These are phyloP conservation scores for Leptoteleia sp. DNA, from an alignment of 1,140 invertebrate genomes.

Conservation along the genomic window DNA sequence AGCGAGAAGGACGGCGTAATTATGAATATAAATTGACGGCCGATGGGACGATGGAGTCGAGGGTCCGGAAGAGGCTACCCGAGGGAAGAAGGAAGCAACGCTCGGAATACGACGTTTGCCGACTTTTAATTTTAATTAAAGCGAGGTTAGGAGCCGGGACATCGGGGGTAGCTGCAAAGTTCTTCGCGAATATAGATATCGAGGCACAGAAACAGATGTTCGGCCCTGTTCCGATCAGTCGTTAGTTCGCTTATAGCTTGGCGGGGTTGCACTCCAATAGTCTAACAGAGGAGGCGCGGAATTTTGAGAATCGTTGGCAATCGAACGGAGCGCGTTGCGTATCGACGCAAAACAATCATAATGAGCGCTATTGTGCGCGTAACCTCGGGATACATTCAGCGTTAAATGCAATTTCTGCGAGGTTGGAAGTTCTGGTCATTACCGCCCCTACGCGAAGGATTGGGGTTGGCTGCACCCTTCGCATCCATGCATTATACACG, in stretches of 20 bases:
- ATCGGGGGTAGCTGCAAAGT: conserved; percentile 30
- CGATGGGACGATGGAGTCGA: conserved; percentile 65
- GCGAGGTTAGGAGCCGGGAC: conserved; percentile 63
- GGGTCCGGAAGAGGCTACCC: conserved; percentile 44
- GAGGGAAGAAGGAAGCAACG: conserved; percentile 23
- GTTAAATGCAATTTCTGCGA: conserved; percentile 70
- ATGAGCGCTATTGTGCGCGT: conserved; percentile 33
- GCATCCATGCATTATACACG: conserved; percentile 67
- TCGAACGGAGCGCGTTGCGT: neutral
- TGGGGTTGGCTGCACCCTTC: conserved; percentile 70
- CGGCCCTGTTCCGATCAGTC: conserved; percentile 49
- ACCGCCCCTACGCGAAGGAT: conserved; percentile 64
- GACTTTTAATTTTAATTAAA: conserved; percentile 81
- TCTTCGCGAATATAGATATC: conserved; percentile 31
- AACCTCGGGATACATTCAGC: conserved; percentile 47
- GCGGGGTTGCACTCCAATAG: too few species aligned
- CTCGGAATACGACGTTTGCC: conserved; percentile 71
- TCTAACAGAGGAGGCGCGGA: too few species aligned
- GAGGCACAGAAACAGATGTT: conserved; percentile 71
- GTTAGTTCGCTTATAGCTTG: conserved; percentile 43
- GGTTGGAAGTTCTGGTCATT: conserved; percentile 69
- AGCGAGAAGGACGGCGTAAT: conserved; percentile 70
- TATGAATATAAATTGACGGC: conserved; percentile 80
- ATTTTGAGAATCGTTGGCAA: too few species aligned
- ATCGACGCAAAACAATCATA: conserved; percentile 28